phyloP scores from a whole-genome alignment of 2,888 invertebrate species.

The Taphrorychus bicolor region DNA sequence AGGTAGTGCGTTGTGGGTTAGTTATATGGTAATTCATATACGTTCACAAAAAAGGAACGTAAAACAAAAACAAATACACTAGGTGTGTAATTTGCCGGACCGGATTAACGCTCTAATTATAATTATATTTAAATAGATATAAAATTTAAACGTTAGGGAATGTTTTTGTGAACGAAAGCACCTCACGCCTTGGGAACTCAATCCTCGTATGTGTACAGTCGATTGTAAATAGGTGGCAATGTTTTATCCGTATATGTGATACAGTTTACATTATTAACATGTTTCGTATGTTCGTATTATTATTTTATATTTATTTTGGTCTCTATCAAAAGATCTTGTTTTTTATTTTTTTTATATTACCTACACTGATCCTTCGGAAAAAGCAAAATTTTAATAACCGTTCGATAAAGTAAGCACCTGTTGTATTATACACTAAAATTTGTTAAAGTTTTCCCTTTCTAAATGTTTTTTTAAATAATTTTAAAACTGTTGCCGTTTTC shows the following conservation, averaged over 20 bases:
- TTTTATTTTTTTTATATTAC: conserved; percentile 24
- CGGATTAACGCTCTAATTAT: not conserved
- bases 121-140: not conserved
- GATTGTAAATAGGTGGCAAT: conserved; percentile 35
- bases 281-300: conserved; percentile 44
- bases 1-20: no score
- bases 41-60: no score
- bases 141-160: conserved; percentile 17
- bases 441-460: no score
- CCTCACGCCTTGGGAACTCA: conserved; percentile 30
- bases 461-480: no score
- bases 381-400: no score
- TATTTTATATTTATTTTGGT: conserved; percentile 46
- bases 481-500: no score
- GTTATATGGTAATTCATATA: no score
- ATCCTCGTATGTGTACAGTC: conserved; percentile 36
- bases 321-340: conserved; percentile 23
- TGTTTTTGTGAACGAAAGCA: conserved; percentile 12
- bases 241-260: conserved; percentile 40
- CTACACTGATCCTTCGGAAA: no score
- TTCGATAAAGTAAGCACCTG: no score
- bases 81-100: not conserved
- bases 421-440: no score
- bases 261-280: conserved; percentile 52
- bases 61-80: no score